Evolutionary conservation across 2,888 invertebrate genomes (phyloP).

Genomic region (Andrena praecox): DNA sequence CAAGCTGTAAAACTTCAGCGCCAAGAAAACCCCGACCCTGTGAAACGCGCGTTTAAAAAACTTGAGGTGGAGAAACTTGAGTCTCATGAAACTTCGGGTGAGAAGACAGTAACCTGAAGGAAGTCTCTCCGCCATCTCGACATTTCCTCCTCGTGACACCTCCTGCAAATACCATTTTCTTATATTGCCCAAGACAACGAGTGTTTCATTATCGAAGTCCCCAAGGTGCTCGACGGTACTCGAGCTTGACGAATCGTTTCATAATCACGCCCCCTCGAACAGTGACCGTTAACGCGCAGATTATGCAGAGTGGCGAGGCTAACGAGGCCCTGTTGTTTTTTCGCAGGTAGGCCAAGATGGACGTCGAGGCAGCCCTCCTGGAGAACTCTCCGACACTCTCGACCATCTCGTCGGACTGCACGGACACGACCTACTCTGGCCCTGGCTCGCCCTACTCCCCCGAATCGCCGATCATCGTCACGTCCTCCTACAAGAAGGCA

Average conservation of each 20-base stretch:
- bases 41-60: neutral
- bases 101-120: too few relatives aligned
- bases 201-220: neutral
- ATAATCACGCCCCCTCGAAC: neutral
- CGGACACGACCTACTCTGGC: conserved; percentile 77
- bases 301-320: conserved; percentile 11
- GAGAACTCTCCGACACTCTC: conserved; percentile 82
- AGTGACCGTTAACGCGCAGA: neutral
- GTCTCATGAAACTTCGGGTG: neutral
- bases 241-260: neutral
- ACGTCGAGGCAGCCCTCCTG: conserved; percentile 82
- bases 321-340: conserved; percentile 6
- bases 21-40: neutral
- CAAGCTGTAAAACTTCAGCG: neutral
- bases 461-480: conserved; percentile 75
- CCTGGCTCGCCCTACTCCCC: conserved; percentile 74
- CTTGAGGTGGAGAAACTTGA: neutral
- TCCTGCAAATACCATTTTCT: neutral
- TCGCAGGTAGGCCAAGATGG: conserved; percentile 77
- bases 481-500: conserved; percentile 74
- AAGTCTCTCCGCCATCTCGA: neutral
- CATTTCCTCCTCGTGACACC: neutral
- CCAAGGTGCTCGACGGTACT: neutral
- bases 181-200: neutral
- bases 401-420: conserved; percentile 80